Conservation (phyloP, 2,888 invertebrate genomes). For the Patella pellucida region DNA sequence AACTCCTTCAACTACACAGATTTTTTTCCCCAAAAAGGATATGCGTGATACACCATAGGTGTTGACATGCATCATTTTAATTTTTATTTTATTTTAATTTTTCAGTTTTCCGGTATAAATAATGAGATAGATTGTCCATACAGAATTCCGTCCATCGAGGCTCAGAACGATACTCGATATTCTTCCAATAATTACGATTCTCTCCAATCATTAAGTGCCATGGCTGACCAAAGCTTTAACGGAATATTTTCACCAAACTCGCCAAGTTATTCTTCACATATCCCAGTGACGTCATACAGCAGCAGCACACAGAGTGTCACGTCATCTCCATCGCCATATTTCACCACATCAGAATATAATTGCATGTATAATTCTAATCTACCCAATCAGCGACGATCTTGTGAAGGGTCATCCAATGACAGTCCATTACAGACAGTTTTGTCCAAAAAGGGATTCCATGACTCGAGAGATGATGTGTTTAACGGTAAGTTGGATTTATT, state of each 20-base stretch:
- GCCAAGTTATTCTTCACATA: slow-evolving; percentile 8
- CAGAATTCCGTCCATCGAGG: slow-evolving; percentile 15
- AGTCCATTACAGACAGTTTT: neutral
- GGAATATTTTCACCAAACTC: slow-evolving; percentile 27
- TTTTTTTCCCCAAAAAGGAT: too few species aligned
- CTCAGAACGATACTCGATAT: slow-evolving; percentile 20
- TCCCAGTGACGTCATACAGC: slow-evolving; percentile 12
- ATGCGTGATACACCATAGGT: too few species aligned
- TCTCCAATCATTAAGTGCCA: slow-evolving; percentile 36
- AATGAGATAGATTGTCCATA: slow-evolving; percentile 19
- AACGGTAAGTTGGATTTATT: slow-evolving; percentile 13
- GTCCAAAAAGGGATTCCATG: slow-evolving; percentile 23
- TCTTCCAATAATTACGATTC: slow-evolving; percentile 33
- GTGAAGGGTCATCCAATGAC: neutral
- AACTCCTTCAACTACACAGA: too few species aligned
- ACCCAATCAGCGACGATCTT: neutral
- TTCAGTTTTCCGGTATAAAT: slow-evolving; percentile 14
- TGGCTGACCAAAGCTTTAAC: slow-evolving; percentile 38
- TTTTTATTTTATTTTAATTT: neutral
- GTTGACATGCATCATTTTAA: too few species aligned
- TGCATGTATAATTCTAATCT: neutral
- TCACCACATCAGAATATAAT: neutral
- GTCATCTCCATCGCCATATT: slow-evolving; percentile 17
- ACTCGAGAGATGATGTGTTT: slow-evolving; percentile 25
- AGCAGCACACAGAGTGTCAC: neutral